A percentile compares a stretch with the other conserved stretches of the same genome.
Conservation (phyloP, 2,797 vertebrate species). For the Pangasius krempfi region DNA sequence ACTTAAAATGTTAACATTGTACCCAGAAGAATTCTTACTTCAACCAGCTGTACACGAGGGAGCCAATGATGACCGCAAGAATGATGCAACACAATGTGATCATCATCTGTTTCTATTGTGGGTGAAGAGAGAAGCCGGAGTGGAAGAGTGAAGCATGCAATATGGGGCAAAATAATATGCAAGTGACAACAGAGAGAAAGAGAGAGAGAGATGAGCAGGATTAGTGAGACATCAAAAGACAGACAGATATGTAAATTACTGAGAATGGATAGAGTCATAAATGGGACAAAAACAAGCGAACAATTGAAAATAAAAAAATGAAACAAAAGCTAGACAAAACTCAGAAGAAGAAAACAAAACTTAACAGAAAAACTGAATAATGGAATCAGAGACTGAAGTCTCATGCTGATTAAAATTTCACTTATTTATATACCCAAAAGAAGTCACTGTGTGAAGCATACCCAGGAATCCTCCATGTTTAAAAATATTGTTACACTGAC, state of each 20-base stretch:
- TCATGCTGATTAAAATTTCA: neutral
- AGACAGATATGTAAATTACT: neutral
- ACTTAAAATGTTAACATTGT: neutral
- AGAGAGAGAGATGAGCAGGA: neutral
- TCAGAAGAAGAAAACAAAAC: neutral
- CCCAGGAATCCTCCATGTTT: neutral
- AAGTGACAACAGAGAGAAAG: neutral
- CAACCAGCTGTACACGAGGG: constrained; percentile 88
- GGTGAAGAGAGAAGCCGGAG: neutral
- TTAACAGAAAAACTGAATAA: neutral
- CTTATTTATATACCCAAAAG: neutral
- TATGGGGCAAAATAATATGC: neutral
- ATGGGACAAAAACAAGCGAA: neutral
- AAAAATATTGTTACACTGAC: neutral
- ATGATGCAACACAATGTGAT: constrained; percentile 91
- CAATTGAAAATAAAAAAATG: neutral
- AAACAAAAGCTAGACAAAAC: neutral
- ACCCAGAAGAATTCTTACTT: constrained; percentile 68
- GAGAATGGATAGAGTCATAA: neutral
- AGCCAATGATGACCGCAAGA: constrained; percentile 81
- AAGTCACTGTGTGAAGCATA: neutral
- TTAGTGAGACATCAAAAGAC: neutral
- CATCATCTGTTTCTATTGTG: constrained; percentile 94
- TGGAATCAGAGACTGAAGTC: neutral
- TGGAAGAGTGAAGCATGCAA: neutral